Evolutionary conservation across 2,888 invertebrate genomes (phyloP), one percentile per base, ranked within the genome.

Genomic region (Tyria jacobaeae): DNA sequence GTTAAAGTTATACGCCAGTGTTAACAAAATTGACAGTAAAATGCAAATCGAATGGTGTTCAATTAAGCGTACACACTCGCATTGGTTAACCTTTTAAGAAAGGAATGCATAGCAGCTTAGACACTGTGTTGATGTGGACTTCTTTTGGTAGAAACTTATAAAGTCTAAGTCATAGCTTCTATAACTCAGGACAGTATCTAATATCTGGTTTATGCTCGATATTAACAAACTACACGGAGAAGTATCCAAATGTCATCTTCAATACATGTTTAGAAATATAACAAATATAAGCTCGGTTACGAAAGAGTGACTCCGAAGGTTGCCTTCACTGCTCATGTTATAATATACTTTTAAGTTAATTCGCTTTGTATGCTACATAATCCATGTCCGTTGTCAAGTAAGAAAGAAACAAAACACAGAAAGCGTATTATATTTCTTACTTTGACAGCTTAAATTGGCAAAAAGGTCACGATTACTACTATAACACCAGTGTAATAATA

Each of bases 21-120:
- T 55, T 64, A 59, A 64, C 53, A 57, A 50, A 56, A 56, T 66
- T 60, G 62, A 47, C 35, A 53, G 51, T 56, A 55, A 27, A 57
- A 48, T 63, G 50, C 50, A 48, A 62, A 68, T 60, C 14, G 21
- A 41, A 37, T 56, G 25, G n/a, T 10, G 48, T 41, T 35, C 54
- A 49, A 60, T 60, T 60, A 41, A 7, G 48, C 39, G 12, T 27
- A 47, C 21, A 58, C 35, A n/a, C 34, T 60, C 15, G 31, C 39
- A 34, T 25, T 60, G 27, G 31, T 39, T 21, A 25, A 31, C n/a
- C 7, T 24, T 44, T 35, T 15, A 6, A 39, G 3, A 37, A 39
- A n/a, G 37, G 10, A 35, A 48, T n/a, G 25, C 14, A 49, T 24
- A 35, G 5, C 17, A 15, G n/a, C 10, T 44, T 44, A 21, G 9